These are phyloP conservation scores for Parnassius smintheus DNA, from an alignment of 2,888 invertebrate genomes.

Conservation along the genomic window DNA sequence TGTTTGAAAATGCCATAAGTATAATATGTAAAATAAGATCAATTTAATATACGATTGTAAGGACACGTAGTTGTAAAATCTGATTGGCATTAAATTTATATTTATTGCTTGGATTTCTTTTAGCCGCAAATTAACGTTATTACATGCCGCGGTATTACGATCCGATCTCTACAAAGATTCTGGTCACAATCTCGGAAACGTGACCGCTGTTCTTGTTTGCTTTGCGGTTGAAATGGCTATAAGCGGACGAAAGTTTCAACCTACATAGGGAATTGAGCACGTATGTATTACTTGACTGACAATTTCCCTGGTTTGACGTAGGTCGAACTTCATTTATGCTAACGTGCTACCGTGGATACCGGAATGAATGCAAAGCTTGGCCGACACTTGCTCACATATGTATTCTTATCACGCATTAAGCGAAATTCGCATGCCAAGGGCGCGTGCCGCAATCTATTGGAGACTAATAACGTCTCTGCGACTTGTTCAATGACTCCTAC, in stretches of 20 bases:
- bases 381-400: slow-evolving; percentile 46
- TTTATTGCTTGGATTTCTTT: slow-evolving; percentile 32
- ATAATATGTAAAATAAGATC: no score
- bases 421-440: slow-evolving; percentile 57
- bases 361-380: slow-evolving; percentile 69
- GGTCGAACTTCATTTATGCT: slow-evolving; percentile 64
- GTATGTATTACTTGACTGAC: slow-evolving; percentile 61
- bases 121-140: slow-evolving; percentile 51
- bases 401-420: slow-evolving; percentile 55
- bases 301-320: slow-evolving; percentile 66
- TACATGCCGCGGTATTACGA: slow-evolving; percentile 47
- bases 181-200: slow-evolving; percentile 59
- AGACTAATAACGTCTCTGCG: slow-evolving; percentile 35
- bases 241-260: slow-evolving; percentile 71
- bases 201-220: slow-evolving; percentile 68
- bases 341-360: slow-evolving; percentile 55
- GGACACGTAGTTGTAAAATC: neutral
- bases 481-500: no score
- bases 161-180: slow-evolving; percentile 43
- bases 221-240: slow-evolving; percentile 63
- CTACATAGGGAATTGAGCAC: slow-evolving; percentile 62
- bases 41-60: neutral
- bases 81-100: slow-evolving; percentile 25
- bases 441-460: slow-evolving; percentile 51
- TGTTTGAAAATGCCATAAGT: no score